Percentiles rank a stretch among this genome's conserved stretches.
These are phyloP conservation scores for Upupa epops DNA, from an alignment of 2,113 vertebrate species.

Conservation along the genomic window DNA sequence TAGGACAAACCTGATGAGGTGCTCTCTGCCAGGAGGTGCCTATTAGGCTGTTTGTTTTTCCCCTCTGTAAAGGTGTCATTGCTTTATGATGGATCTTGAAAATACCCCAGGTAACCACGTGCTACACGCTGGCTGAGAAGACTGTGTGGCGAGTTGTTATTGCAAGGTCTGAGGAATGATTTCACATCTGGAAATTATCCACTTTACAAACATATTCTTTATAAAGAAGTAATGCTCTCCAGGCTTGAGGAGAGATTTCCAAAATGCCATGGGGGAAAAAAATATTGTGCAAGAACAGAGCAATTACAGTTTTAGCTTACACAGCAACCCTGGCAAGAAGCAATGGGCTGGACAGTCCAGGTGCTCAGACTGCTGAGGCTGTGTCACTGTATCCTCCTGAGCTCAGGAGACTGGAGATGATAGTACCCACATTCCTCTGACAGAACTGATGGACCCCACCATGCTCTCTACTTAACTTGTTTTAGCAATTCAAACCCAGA, in stretches of 20 bases:
- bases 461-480: neutral
- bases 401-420: neutral
- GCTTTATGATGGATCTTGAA: neutral
- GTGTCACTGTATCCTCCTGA: neutral
- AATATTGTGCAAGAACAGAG: neutral
- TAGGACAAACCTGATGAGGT: slow-evolving; percentile 27
- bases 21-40: neutral
- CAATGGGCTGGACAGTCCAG: neutral
- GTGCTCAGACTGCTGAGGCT: neutral
- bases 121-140: neutral
- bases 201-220: slow-evolving; percentile 13
- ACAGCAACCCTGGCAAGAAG: neutral
- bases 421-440: rapidly evolving
- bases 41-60: slow-evolving; percentile 17
- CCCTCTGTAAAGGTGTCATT: neutral
- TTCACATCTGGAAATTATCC: slow-evolving; percentile 51
- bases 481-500: neutral
- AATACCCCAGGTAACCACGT: neutral
- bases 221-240: slow-evolving; percentile 17
- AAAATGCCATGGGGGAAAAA: neutral
- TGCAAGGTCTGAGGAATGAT: neutral
- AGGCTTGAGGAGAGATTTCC: slow-evolving; percentile 14
- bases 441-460: neutral
- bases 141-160: neutral
- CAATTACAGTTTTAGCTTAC: neutral